Percentiles rank a stretch among this genome's conserved stretches.
These are phyloP conservation scores for Andrena camellia DNA, from an alignment of 2,888 invertebrate species.

Conservation along the genomic window DNA sequence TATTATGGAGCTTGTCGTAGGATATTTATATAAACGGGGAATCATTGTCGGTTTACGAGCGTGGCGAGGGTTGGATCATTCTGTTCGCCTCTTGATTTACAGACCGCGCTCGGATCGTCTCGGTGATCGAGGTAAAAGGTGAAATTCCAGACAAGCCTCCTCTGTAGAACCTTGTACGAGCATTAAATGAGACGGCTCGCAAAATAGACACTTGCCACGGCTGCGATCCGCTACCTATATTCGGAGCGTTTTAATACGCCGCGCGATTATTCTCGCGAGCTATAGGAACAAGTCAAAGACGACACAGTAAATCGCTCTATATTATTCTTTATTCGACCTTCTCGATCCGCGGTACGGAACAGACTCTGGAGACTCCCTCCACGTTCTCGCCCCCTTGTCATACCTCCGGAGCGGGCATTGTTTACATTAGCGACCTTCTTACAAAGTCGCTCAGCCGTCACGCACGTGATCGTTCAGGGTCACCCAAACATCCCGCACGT, in stretches of 20 bases:
- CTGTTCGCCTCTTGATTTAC: slow-evolving; percentile 26
- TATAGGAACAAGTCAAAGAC: too few species aligned
- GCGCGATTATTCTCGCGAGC: not conserved
- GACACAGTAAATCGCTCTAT: too few species aligned
- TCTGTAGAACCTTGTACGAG: slow-evolving; percentile 27
- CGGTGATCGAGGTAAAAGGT: slow-evolving; percentile 59
- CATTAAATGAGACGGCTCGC: slow-evolving; percentile 49
- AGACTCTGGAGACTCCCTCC: too few species aligned
- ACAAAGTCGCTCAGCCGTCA: too few species aligned
- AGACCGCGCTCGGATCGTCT: slow-evolving; percentile 24
- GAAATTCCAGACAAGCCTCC: slow-evolving; percentile 61
- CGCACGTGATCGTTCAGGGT: too few species aligned
- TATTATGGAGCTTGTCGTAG: slow-evolving; percentile 2
- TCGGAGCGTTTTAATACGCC: slow-evolving; percentile 13
- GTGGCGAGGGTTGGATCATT: slow-evolving; percentile 1
- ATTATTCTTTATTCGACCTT: too few species aligned
- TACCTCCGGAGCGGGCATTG: too few species aligned
- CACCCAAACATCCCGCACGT: too few species aligned
- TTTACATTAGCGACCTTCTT: too few species aligned
- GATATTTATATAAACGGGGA: slow-evolving; percentile 12
- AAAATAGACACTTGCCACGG: slow-evolving; percentile 45
- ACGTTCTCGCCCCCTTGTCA: too few species aligned
- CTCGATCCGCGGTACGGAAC: too few species aligned
- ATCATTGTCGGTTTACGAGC: slow-evolving; percentile 14
- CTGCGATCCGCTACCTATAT: slow-evolving; percentile 29